These are phyloP conservation scores for Diplolepis rosae DNA, from an alignment of 2,888 invertebrate species.

Conservation along the genomic window DNA sequence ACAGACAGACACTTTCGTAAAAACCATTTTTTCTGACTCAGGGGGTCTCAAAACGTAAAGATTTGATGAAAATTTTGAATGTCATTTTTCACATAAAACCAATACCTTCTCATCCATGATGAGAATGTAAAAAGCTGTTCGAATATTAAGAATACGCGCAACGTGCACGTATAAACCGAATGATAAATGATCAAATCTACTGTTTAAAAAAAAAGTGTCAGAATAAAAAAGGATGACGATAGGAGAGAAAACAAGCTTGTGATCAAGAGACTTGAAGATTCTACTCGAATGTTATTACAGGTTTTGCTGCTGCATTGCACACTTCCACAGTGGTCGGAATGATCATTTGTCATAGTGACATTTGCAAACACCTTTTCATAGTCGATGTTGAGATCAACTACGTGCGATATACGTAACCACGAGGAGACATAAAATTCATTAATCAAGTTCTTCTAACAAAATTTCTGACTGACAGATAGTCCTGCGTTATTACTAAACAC, in stretches of 20 bases:
- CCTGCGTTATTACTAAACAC: background rate
- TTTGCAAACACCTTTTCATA: slow-evolving; percentile 40
- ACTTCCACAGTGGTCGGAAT: background rate
- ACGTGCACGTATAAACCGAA: too few relatives aligned
- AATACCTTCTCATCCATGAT: too few relatives aligned
- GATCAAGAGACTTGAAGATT: background rate
- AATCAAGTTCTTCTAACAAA: slow-evolving; percentile 50
- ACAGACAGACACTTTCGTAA: too few relatives aligned
- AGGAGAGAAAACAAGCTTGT: background rate
- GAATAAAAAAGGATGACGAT: background rate
- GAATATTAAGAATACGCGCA: too few relatives aligned
- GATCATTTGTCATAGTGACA: slow-evolving; percentile 43
- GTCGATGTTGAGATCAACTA: slow-evolving; percentile 42
- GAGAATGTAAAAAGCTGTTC: too few relatives aligned
- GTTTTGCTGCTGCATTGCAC: background rate
- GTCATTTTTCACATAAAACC: too few relatives aligned
- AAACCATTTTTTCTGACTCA: too few relatives aligned
- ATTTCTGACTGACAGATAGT: slow-evolving; percentile 6
- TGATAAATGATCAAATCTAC: too few relatives aligned
- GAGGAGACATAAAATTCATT: slow-evolving; percentile 60
- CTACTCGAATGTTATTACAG: background rate
- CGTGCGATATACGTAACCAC: slow-evolving; percentile 34
- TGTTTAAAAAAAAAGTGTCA: too few relatives aligned
- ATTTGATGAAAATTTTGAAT: too few relatives aligned
- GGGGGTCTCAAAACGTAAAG: too few relatives aligned